phyloP scores from a whole-genome alignment of 2,113 vertebrate genomes.

The Euleptes europaea region DNA sequence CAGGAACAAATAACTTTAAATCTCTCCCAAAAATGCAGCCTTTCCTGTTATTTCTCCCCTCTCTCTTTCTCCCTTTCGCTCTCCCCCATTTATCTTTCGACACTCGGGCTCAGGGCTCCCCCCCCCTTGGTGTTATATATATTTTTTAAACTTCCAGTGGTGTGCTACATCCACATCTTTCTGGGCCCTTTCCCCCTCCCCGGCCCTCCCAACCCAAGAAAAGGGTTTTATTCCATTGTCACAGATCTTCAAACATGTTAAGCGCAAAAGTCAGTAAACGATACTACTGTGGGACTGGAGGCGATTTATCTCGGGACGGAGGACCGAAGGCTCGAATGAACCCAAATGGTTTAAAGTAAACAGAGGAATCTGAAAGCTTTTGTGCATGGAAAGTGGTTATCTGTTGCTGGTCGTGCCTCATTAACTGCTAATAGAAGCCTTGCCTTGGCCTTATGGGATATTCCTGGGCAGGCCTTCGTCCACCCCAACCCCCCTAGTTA shows the following conservation, averaged over 20 bases:
- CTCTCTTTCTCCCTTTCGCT: conserved; percentile 11
- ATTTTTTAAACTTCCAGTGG: conserved; percentile 38
- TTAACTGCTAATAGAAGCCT: conserved; percentile 84
- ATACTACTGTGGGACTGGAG: conserved; percentile 76
- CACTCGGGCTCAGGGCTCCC: conserved; percentile 50
- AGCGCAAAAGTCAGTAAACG: conserved; percentile 80
- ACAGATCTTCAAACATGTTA: conserved; percentile 76
- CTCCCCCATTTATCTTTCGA: conserved; percentile 61
- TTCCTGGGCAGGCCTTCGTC: neutral
- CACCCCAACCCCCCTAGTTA: conserved; percentile 55
- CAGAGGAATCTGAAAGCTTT: conserved; percentile 86
- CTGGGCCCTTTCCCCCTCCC: conserved; percentile 44
- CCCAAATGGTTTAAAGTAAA: conserved; percentile 88
- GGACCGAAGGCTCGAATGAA: conserved; percentile 78
- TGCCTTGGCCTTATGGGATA: conserved; percentile 78
- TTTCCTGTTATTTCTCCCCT: conserved; percentile 62
- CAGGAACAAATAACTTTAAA: conserved; percentile 76
- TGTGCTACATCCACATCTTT: conserved; percentile 45
- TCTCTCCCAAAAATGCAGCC: conserved; percentile 66
- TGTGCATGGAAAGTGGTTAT: conserved; percentile 83
- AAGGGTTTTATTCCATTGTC: conserved; percentile 70
- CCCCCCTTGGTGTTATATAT: too few species aligned
- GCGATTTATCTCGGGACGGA: conserved; percentile 69
- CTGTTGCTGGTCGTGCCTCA: conserved; percentile 85
- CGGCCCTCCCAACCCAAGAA: conserved; percentile 43